Evolutionary conservation across 2,888 invertebrate genomes (phyloP).

Genomic region (Lasius platythorax): DNA sequence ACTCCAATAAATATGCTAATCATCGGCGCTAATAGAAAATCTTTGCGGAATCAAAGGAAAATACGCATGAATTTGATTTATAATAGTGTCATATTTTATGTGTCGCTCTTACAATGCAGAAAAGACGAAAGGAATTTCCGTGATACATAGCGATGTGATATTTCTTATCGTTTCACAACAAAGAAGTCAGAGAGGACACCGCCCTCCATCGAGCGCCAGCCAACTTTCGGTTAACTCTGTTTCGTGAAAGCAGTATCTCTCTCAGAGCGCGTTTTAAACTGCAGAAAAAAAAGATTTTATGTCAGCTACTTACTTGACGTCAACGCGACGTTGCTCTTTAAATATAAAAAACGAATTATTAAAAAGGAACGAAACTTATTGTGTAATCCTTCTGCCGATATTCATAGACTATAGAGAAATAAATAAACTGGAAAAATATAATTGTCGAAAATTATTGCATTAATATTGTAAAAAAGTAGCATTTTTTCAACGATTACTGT

Average conservation of each 20-base stretch:
- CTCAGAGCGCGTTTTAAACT: conserved; percentile 33
- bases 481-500: neutral
- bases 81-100: neutral
- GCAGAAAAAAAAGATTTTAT: conserved; percentile 30
- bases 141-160: conserved; percentile 14
- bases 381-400: neutral
- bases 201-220: conserved; percentile 68
- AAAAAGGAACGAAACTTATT: neutral
- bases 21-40: conserved; percentile 17
- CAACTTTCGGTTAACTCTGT: conserved; percentile 74
- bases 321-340: conserved; percentile 1
- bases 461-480: neutral
- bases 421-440: neutral
- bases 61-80: conserved; percentile 25
- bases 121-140: conserved; percentile 20
- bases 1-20: conserved; percentile 32
- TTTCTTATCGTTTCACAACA: conserved; percentile 54
- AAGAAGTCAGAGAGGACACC: conserved; percentile 63
- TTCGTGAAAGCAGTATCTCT: conserved; percentile 70
- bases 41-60: neutral
- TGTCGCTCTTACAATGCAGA: neutral
- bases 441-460: neutral
- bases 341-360: conserved; percentile 19
- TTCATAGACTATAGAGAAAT: neutral
- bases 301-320: conserved; percentile 21